A percentile compares a stretch with the other conserved stretches of the same genome.
phyloP scores from a whole-genome alignment of 2,888 invertebrate species.

The Chrysolina americana region DNA sequence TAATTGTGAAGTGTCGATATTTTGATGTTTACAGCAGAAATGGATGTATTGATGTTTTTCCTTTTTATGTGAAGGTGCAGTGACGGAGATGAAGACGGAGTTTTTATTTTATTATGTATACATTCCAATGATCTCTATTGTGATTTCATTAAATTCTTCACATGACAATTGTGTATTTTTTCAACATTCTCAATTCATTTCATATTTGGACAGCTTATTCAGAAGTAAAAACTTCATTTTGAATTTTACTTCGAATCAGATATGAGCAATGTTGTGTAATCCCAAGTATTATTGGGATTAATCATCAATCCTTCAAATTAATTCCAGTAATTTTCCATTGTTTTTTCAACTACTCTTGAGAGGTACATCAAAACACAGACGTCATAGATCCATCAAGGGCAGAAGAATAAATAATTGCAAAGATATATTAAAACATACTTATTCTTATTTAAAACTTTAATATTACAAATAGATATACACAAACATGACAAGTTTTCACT shows the following conservation, averaged over 20 bases:
- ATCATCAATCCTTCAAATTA: too few species aligned
- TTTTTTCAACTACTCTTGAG: too few species aligned
- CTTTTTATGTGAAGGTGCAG: conserved; percentile 16
- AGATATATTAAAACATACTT: not conserved
- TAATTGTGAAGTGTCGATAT: conserved; percentile 8
- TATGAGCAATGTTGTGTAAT: too few species aligned
- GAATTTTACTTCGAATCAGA: too few species aligned
- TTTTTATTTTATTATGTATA: conserved; percentile 18
- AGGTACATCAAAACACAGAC: too few species aligned
- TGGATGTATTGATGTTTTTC: conserved; percentile 16
- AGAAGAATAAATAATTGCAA: too few species aligned
- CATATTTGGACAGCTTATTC: too few species aligned
- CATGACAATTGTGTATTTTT: not conserved
- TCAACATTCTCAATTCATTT: too few species aligned
- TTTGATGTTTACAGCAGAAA: conserved; percentile 17
- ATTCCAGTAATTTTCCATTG: too few species aligned
- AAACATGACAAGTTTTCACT: not conserved
- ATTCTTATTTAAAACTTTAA: not conserved
- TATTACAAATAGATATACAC: not conserved
- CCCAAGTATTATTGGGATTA: too few species aligned
- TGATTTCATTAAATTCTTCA: conserved; percentile 21
- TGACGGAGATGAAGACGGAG: not conserved
- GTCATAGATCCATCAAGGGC: too few species aligned
- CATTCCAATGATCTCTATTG: conserved; percentile 17
- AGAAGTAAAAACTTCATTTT: too few species aligned